Evolutionary conservation across 2,113 vertebrate species (phyloP), one percentile per base, ranked within the genome.

Genomic region (Lichenostomus cassidix): DNA sequence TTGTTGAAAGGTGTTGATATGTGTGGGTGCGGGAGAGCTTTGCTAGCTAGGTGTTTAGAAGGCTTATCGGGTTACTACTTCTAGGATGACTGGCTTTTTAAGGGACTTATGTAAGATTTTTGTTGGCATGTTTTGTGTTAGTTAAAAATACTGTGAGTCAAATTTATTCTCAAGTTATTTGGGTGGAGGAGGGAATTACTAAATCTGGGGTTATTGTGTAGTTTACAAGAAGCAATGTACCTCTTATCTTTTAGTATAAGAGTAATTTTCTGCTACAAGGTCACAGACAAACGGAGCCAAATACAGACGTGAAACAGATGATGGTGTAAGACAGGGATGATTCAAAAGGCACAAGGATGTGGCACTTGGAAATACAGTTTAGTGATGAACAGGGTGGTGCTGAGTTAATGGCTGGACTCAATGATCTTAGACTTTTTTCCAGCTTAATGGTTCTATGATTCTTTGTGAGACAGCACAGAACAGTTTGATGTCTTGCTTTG

Each of bases 1-100:
- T 68, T 63, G 4, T 42, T 75, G 53, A 56, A 89, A 50, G 8
- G 11, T 11, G 5, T 46, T 79, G 31, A 15, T 39, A 8, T 24
- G 5, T 47, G 8, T 59, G 25, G 4, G 9, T 33, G 15, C 60
- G 44, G 19, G 27, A 62, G 1, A 7, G 35, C 25, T 65, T 64
- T 69, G 19, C 15, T 74, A 65, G 7, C 4, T 53, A 49, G 15
- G 15, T 62, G 4, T 62, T 81, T 28, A 70, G 25, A 53, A n/a
- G 13, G 31, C 2, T 52, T 63, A 9, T 0, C 21, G 4, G 4
- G 16, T 15, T 58, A 29, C 22, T 74, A 3, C n/a, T n/a, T 84
- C 25, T n/a, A 37, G 20, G 13, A 25, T 53, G 76, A 44, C 3
- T 37, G 41, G 5, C 9, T 56, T 83, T 56, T 59, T 25, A 70